Conservation (phyloP, 2,113 vertebrate species). For the Entosphenus tridentatus region DNA sequence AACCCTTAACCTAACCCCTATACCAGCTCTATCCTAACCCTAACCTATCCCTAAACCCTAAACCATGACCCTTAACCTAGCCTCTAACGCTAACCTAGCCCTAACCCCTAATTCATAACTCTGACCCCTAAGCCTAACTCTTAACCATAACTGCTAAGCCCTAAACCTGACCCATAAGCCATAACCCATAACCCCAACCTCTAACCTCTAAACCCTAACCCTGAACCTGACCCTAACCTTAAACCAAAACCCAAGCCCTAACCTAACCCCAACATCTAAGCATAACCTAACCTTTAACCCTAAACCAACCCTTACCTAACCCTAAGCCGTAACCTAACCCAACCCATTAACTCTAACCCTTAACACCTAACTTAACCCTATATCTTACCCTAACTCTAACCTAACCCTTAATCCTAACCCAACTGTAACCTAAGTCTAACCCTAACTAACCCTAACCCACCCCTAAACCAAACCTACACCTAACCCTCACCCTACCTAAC, state of each 20-base stretch:
- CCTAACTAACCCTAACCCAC: neutral
- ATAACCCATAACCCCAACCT: too few species aligned
- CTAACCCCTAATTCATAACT: too few species aligned
- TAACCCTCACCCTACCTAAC: constrained; percentile 7
- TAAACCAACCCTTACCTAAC: neutral
- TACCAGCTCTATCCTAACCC: too few species aligned
- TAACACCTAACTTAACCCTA: neutral
- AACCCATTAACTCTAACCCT: neutral
- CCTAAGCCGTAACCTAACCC: neutral
- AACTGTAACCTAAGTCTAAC: constrained; percentile 1
- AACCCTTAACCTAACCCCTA: too few species aligned
- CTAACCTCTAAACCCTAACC: neutral
- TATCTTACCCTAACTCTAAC: constrained; percentile 6
- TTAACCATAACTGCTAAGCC: too few species aligned
- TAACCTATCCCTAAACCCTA: too few species aligned
- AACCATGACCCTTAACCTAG: too few species aligned
- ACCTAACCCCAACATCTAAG: neutral
- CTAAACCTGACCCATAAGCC: too few species aligned
- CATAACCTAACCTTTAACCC: neutral
- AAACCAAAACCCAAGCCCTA: neutral
- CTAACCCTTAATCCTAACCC: constrained; percentile 2
- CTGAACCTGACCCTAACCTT: constrained; percentile 2
- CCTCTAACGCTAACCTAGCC: too few species aligned
- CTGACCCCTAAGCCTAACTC: too few species aligned
- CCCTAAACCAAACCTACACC: constrained; percentile 4